Base-by-base conservation (phyloP, 1,140 invertebrate genomes). In the Dysdera silvatica region DNA sequence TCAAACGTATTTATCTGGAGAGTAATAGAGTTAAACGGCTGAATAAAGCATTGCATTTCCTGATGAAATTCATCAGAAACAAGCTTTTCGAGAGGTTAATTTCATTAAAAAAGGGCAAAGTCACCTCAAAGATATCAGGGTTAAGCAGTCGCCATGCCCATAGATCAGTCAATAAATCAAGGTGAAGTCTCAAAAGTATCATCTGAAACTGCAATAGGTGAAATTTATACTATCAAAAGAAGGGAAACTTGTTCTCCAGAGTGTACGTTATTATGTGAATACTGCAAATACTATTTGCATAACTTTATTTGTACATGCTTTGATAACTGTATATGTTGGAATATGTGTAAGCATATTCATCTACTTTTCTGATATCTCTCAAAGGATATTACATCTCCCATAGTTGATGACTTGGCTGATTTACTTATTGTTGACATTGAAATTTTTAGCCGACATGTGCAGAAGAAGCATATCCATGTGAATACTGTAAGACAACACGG, bases 291-390 rank as follows among this genome's bases (percentile, higher is more conserved):
- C n/a, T 49, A 28, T 26, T 16, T 49, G 6, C 47, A 49, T 24
- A 28, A 49, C 3, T 49, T 12, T 26, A 49, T 4, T 4, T 49
- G 47, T n/a, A 49, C 4, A 12, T 49, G 47, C n/a, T 24, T 49
- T 7, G 47, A 49, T 24, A 49, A 24, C 20, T 4, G 4, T 7
- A 28, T 49, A 6, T 6, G 29, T 16, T 49, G 24, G 18, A 49
- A 49, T 28, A n/a, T 49, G 47, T 49, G 47, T 7, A 49, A 49
- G 23, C 47, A 49, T 24, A 49, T 49, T 24, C 47, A 49, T 49
- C 7, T 26, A 49, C 23, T 49, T 12, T 24, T n/a, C n/a, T n/a
- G n/a, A n/a, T n/a, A n/a, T n/a, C n/a, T n/a, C n/a, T n/a, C n/a
- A n/a, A n/a, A n/a, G n/a, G n/a, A n/a, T n/a, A n/a, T n/a, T n/a